These are phyloP conservation scores for Phenganax subtilis DNA, from an alignment of 92 coral and sea anemone species.

Conservation along the genomic window DNA sequence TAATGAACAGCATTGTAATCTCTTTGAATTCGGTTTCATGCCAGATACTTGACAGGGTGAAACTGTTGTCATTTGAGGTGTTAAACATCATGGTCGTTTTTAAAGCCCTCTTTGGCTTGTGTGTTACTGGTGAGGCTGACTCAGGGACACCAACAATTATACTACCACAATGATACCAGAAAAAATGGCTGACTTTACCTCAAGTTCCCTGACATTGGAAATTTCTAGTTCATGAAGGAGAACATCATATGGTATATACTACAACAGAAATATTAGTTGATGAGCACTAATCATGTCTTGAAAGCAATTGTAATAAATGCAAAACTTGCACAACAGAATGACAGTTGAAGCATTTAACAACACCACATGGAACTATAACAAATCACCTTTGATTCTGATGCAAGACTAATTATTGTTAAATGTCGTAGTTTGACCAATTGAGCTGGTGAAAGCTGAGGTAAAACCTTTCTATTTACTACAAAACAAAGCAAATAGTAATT, in stretches of 20 bases:
- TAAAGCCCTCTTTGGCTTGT: too few relatives aligned
- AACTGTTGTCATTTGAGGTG: too few relatives aligned
- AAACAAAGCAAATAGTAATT: constrained; percentile 14
- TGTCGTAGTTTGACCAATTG: constrained; percentile 87
- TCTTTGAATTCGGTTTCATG: too few relatives aligned
- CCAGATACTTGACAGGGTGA: too few relatives aligned
- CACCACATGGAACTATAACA: too few relatives aligned
- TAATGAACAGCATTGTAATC: too few relatives aligned
- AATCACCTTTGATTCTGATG: constrained; percentile 91
- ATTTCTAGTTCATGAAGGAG: constrained; percentile 79
- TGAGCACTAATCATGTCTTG: neutral
- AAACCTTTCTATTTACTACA: constrained; percentile 53
- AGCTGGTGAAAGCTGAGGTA: constrained; percentile 70
- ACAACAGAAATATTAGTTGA: constrained; percentile 1
- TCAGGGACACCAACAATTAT: neutral
- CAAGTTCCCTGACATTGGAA: constrained; percentile 84
- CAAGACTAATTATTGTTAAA: constrained; percentile 85
- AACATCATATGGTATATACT: constrained; percentile 87
- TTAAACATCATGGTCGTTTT: too few relatives aligned
- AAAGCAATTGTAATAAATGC: too few relatives aligned
- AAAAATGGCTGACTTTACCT: constrained; percentile 51
- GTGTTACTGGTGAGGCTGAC: too few relatives aligned
- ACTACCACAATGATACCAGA: neutral
- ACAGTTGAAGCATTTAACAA: neutral
- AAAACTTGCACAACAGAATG: too few relatives aligned